Percentiles rank a stretch among this genome's conserved stretches.
phyloP scores from a whole-genome alignment of 1,140 invertebrate species.

The Liolophura sinensis region DNA sequence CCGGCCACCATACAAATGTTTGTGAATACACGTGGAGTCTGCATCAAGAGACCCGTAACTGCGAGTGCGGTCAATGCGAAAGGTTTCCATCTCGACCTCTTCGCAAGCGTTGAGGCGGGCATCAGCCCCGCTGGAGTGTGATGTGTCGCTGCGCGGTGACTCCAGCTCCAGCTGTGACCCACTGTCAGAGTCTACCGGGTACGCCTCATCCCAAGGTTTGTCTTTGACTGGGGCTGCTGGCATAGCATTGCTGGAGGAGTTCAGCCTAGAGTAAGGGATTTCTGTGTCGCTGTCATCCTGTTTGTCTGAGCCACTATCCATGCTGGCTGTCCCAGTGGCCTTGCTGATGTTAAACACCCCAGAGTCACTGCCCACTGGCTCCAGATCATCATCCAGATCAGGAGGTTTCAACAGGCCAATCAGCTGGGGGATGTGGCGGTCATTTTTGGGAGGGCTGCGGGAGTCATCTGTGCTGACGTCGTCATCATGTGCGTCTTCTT shows the following conservation, averaged over 20 bases:
- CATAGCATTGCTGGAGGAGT: constrained; percentile 5
- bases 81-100: constrained; percentile 33
- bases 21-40: too few relatives aligned
- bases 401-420: too few relatives aligned
- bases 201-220: constrained; percentile 30
- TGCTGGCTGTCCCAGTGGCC: constrained; percentile 23
- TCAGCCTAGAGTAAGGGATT: constrained; percentile 3
- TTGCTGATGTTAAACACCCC: constrained; percentile 36
- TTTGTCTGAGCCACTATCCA: constrained; percentile 28
- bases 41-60: too few relatives aligned
- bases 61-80: too few relatives aligned
- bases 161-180: constrained; percentile 32
- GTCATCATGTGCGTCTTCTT: too few relatives aligned
- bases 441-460: too few relatives aligned
- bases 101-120: constrained; percentile 3
- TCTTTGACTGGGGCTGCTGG: too few relatives aligned
- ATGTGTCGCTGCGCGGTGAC: constrained; percentile 40
- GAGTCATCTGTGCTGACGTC: too few relatives aligned
- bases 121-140: constrained; percentile 24
- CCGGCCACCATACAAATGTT: too few relatives aligned
- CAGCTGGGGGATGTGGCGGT: too few relatives aligned
- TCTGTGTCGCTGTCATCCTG: constrained; percentile 12
- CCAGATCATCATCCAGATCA: too few relatives aligned
- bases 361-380: constrained; percentile 19
- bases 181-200: constrained; percentile 38